A percentile compares a stretch with the other conserved stretches of the same genome.
These are phyloP conservation scores for Lepisosteus osseus DNA, from an alignment of 2,113 vertebrate genomes.

Conservation along the genomic window DNA sequence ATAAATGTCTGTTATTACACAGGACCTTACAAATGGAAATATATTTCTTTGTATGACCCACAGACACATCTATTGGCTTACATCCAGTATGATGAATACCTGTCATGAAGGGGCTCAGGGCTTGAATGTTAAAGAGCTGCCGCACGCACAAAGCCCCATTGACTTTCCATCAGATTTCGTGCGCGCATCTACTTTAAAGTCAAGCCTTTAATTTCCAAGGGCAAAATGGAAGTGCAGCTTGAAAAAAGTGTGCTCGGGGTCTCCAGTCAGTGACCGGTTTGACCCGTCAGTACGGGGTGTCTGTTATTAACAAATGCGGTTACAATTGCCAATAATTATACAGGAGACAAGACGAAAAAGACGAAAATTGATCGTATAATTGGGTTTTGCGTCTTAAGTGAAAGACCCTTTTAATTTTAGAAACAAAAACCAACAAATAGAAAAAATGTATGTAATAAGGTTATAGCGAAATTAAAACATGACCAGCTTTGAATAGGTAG, in stretches of 20 bases:
- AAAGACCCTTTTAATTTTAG: neutral
- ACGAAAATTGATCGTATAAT: too few relatives aligned
- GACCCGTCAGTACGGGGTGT: too few relatives aligned
- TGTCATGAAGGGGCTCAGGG: neutral
- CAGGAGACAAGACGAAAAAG: too few relatives aligned
- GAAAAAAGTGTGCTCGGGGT: neutral
- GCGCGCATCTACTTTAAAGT: too few relatives aligned
- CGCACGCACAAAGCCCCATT: neutral
- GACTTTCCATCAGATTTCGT: neutral
- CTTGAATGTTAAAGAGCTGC: conserved; percentile 12
- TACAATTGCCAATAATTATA: too few relatives aligned
- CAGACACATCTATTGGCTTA: neutral
- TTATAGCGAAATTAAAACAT: neutral
- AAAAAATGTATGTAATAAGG: neutral
- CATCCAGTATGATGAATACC: neutral
- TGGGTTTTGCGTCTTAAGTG: neutral
- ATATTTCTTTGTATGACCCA: too few relatives aligned
- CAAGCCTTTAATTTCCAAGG: too few relatives aligned
- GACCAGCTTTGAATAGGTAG: too few relatives aligned
- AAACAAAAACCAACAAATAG: neutral
- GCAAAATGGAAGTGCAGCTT: neutral
- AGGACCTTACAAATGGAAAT: too few relatives aligned
- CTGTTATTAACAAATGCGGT: too few relatives aligned
- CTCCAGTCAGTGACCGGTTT: neutral
- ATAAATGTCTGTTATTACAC: too few relatives aligned